phyloP scores from a whole-genome alignment of 2,888 invertebrate genomes.

The Oscheius sp. region DNA sequence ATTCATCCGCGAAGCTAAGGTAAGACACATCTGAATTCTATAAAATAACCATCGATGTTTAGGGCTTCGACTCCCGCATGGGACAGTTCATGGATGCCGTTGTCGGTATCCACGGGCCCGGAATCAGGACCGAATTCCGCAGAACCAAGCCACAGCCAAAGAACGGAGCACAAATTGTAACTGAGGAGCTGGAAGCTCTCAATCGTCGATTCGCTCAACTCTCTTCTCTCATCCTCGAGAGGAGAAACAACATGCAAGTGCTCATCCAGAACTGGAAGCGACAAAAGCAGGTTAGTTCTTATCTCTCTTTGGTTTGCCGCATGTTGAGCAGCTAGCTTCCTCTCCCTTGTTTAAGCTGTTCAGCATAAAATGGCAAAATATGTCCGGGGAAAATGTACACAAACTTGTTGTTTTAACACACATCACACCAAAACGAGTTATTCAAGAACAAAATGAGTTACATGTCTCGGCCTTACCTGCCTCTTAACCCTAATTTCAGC shows the following conservation, averaged over 20 bases:
- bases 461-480: constrained; percentile 8
- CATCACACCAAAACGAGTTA: background rate
- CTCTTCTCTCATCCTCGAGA: constrained; percentile 68
- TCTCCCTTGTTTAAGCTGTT: constrained; percentile 11
- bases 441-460: background rate
- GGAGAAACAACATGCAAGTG: constrained; percentile 68
- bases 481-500: constrained; percentile 22
- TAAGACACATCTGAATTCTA: constrained; percentile 72
- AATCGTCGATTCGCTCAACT: constrained; percentile 70
- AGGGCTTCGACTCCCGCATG: constrained; percentile 87
- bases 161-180: constrained; percentile 66
- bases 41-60: constrained; percentile 63
- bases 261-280: constrained; percentile 70
- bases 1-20: constrained; percentile 96
- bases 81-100: constrained; percentile 85
- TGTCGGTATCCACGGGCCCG: constrained; percentile 70
- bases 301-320: constrained; percentile 2
- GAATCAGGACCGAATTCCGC: constrained; percentile 57
- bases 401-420: no score
- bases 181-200: constrained; percentile 69
- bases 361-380: background rate
- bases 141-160: constrained; percentile 66
- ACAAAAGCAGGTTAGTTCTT: constrained; percentile 68
- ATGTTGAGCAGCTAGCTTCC: constrained; percentile 17
- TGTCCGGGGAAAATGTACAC: no score